Evolutionary conservation across 1,140 invertebrate species (phyloP), one percentile per base, ranked within the genome.

Genomic region (Drosophila murphyi): DNA sequence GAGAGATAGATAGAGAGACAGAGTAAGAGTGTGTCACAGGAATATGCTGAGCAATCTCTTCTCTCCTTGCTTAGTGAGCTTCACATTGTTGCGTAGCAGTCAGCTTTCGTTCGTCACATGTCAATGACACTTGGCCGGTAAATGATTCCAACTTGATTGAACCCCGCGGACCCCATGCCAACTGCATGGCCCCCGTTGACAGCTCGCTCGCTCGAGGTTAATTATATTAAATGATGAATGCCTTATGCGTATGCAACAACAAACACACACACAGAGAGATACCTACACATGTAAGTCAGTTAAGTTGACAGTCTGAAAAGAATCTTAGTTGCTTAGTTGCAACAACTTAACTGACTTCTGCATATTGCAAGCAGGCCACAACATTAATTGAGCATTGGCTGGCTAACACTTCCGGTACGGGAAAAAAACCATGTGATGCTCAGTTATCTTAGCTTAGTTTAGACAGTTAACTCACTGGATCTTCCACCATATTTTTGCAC

Each of bases 171-270:
- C 29, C 68, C 35, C 50, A 28, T 29, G 51, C 31, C 57, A 68
- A 28, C 32, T 59, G 39, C 37, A 20, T 20, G 20, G 20, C 20
- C 20, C 20, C 20, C 20, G 20, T 20, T 20, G 0, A 20, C 20
- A 20, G 20, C 20, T 20, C 20, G 20, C 29, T 7, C 31, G 8
- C 39, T 39, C 54, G 56, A 69, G 79, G 82, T 86, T 88, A 86
- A 86, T 82, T 82, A 73, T 62, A 68, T 86, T 87, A 82, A 82
- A 63, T 78, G 82, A 48, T 55, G 67, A 82, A 72, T 56, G 52
- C 48, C 59, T 65, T 54, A 51, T 76, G 56, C 55, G 51, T 34
- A 62, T 32, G 34, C 55, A 41, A 20, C 20, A 20, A 20, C 20
- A 20, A 0, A 20, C 20, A 20, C 20, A 20, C 20, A 20, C 20